Evolutionary conservation across 2,113 vertebrate genomes (phyloP).

Genomic region (Neogobius melanostomus): DNA sequence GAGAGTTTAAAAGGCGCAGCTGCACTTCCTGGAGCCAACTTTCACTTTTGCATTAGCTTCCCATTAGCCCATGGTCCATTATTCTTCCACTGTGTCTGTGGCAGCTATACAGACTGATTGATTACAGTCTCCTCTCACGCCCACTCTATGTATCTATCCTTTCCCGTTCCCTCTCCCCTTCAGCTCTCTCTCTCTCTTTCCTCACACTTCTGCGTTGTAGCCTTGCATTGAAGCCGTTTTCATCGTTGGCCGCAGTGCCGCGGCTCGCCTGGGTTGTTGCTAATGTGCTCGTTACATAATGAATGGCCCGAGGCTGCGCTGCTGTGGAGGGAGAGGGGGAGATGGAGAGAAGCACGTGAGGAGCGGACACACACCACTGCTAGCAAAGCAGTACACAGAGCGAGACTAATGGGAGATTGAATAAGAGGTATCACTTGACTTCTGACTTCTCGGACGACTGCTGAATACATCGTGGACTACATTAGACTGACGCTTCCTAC

Average conservation of each 20-base stretch:
- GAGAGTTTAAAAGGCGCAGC: neutral
- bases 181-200: neutral
- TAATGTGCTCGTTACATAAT: conserved; percentile 77
- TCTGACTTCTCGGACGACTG: neutral
- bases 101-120: neutral
- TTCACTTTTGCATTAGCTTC: conserved; percentile 1
- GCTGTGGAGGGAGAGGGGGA: conserved; percentile 63
- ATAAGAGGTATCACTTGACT: neutral
- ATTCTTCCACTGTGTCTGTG: neutral
- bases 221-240: conserved; percentile 45
- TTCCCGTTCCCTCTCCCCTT: neutral
- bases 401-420: neutral
- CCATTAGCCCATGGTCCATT: neutral
- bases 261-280: conserved; percentile 60
- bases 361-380: conserved; percentile 20
- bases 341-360: conserved; percentile 66
- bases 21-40: neutral
- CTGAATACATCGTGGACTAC: no score
- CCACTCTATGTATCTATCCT: neutral
- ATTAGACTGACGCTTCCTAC: no score
- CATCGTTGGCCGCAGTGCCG: conserved; percentile 43
- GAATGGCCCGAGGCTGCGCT: conserved; percentile 64
- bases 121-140: conserved; percentile 1
- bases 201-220: neutral
- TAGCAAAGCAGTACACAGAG: neutral